A percentile compares a stretch with the other conserved stretches of the same genome.
phyloP scores from a whole-genome alignment of 2,797 vertebrate species.

The Cheirogaleus major region DNA sequence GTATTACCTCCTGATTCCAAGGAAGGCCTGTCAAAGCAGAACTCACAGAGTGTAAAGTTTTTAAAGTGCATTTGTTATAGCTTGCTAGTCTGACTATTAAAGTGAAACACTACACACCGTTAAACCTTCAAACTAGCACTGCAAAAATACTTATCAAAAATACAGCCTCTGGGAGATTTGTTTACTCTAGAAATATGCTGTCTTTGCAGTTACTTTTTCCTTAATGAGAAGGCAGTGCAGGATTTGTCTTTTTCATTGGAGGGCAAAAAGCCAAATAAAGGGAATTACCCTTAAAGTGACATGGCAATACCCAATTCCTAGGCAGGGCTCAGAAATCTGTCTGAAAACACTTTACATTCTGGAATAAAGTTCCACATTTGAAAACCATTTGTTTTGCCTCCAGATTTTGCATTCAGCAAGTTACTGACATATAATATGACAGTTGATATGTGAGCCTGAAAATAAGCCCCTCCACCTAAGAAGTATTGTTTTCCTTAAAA shows the following conservation, averaged over 20 bases:
- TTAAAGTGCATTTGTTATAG: constrained; percentile 80
- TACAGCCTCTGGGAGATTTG: constrained; percentile 82
- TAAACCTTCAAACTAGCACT: constrained; percentile 82
- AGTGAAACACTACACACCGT: constrained; percentile 81
- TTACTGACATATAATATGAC: neutral
- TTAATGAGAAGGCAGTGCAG: constrained; percentile 75
- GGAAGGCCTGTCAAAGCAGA: constrained; percentile 70
- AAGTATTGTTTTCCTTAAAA: neutral
- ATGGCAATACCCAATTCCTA: neutral
- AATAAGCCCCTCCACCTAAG: neutral
- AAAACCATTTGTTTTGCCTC: constrained; percentile 9
- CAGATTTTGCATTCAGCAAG: neutral
- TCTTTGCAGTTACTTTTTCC: constrained; percentile 74
- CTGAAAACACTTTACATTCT: neutral
- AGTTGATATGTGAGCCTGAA: neutral
- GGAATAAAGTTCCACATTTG: neutral
- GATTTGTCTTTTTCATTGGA: constrained; percentile 67
- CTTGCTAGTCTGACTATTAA: constrained; percentile 82
- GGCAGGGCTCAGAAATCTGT: neutral
- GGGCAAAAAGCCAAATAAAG: constrained; percentile 59
- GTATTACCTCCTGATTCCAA: constrained; percentile 69
- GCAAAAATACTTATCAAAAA: constrained; percentile 83
- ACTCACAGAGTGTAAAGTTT: constrained; percentile 69
- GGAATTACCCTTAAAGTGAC: constrained; percentile 56
- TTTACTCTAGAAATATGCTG: constrained; percentile 82